Percentiles rank a stretch among this genome's conserved stretches.
Evolutionary conservation across 2,888 invertebrate species (phyloP).

Genomic region (Drosophila mettleri): DNA sequence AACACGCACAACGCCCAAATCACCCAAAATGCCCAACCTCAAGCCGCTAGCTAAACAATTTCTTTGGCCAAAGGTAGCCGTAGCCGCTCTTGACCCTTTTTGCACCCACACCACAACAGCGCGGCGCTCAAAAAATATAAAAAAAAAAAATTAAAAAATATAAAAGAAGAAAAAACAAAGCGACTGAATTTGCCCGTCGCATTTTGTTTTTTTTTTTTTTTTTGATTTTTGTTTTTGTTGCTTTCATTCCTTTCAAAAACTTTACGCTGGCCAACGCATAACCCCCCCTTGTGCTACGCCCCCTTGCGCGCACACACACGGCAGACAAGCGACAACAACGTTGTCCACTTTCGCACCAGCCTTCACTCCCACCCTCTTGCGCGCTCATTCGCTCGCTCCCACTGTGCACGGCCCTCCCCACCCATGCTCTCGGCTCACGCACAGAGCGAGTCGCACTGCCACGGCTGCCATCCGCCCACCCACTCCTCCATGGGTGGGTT

Average conservation of each 20-base stretch:
- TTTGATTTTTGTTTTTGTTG: conserved; percentile 52
- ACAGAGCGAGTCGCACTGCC: conserved; percentile 24
- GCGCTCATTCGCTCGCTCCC: conserved; percentile 4
- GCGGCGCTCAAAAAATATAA: not conserved
- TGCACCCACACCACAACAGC: conserved; percentile 55
- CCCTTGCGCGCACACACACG: conserved; percentile 27
- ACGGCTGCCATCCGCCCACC: conserved; percentile 1
- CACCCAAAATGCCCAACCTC: conserved; percentile 4
- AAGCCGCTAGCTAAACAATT: conserved; percentile 38
- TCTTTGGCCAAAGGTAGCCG: conserved; percentile 59
- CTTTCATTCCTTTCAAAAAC: conserved; percentile 71
- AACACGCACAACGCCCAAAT: conserved; percentile 48
- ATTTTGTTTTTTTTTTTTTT: conserved; percentile 58
- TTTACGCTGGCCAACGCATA: conserved; percentile 61
- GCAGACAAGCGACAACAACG: conserved; percentile 78
- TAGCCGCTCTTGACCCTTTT: conserved; percentile 76
- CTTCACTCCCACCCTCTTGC: conserved; percentile 9
- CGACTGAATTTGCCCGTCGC: conserved; percentile 37
- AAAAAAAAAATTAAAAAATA: not conserved
- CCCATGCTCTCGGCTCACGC: conserved; percentile 22
- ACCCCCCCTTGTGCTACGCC: not conserved
- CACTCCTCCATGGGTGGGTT: conserved; percentile 33
- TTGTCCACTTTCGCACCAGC: conserved; percentile 76
- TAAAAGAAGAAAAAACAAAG: conserved; percentile 26
- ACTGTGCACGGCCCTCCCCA: not conserved